A percentile compares a stretch with the other conserved stretches of the same genome.
Conservation (phyloP, 2,113 vertebrate species). For the Cairina moschata region DNA sequence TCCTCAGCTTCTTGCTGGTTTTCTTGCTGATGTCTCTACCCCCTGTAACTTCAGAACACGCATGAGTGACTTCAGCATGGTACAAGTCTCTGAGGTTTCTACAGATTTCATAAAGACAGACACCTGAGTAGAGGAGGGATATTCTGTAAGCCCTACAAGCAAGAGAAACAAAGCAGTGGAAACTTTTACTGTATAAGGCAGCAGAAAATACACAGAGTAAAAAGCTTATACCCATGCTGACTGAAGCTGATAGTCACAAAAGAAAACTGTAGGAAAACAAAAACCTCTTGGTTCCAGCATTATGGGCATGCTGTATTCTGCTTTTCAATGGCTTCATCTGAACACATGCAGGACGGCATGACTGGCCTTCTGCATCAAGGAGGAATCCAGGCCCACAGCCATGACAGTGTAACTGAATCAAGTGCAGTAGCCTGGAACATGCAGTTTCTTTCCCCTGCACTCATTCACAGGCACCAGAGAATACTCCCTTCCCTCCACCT, state of each 20-base stretch:
- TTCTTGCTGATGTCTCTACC: background rate
- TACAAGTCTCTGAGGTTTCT: background rate
- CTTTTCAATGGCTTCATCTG: background rate
- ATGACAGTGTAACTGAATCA: background rate
- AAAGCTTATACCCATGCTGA: background rate
- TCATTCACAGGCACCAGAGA: background rate
- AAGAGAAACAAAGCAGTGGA: background rate
- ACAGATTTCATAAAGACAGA: background rate
- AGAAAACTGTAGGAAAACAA: background rate
- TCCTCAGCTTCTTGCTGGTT: background rate
- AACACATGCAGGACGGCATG: background rate
- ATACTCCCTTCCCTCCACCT: background rate
- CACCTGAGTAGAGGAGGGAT: background rate
- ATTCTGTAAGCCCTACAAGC: background rate
- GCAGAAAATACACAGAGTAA: background rate
- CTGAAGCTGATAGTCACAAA: background rate
- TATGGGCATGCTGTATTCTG: background rate
- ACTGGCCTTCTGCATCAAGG: background rate
- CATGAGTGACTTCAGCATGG: background rate
- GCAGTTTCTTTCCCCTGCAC: background rate
- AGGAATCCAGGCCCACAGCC: background rate
- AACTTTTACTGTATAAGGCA: background rate
- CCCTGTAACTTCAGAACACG: background rate
- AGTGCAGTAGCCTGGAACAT: accelerated
- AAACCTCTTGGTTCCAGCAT: background rate